These are phyloP conservation scores for Hyperoplus lanceolatus DNA, from an alignment of 2,797 vertebrate genomes.

Conservation along the genomic window DNA sequence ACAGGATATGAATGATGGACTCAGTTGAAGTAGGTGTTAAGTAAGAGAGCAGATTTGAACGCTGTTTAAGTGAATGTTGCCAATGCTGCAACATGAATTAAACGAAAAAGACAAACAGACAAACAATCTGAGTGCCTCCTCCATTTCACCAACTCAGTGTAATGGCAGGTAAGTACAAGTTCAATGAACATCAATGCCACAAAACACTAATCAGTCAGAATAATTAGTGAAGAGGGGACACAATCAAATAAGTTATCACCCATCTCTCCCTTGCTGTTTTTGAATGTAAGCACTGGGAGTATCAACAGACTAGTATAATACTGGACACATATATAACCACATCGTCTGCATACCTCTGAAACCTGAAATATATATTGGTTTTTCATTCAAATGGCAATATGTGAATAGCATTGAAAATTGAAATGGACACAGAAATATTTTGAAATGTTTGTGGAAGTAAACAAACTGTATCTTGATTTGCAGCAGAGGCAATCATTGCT, in stretches of 20 bases:
- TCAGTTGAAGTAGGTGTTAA: conserved; percentile 1
- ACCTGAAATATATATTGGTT: background rate
- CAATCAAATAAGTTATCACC: background rate
- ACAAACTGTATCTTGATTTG: conserved; percentile 17
- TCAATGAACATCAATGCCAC: conserved; percentile 34
- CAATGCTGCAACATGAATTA: conserved; percentile 25
- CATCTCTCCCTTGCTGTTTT: too few relatives aligned
- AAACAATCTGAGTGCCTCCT: conserved; percentile 37
- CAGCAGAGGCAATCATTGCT: background rate
- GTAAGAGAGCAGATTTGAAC: conserved; percentile 21
- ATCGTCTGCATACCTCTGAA: too few relatives aligned
- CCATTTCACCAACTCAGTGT: conserved; percentile 23
- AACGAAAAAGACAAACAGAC: conserved; percentile 29
- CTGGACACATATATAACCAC: too few relatives aligned
- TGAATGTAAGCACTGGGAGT: too few relatives aligned
- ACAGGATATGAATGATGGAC: conserved; percentile 21
- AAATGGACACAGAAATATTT: conserved; percentile 25
- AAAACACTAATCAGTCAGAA: conserved; percentile 34
- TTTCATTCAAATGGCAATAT: conserved; percentile 35
- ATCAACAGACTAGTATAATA: too few relatives aligned
- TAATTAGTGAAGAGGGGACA: conserved; percentile 23
- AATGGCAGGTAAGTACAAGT: conserved; percentile 52
- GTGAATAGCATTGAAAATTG: conserved; percentile 22
- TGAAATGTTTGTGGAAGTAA: too few relatives aligned
- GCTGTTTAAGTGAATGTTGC: conserved; percentile 30